These are phyloP conservation scores for Mnemiopsis leidyi DNA, from an alignment of 37 sponge, comb jelly and placozoan genomes.

Conservation along the genomic window DNA sequence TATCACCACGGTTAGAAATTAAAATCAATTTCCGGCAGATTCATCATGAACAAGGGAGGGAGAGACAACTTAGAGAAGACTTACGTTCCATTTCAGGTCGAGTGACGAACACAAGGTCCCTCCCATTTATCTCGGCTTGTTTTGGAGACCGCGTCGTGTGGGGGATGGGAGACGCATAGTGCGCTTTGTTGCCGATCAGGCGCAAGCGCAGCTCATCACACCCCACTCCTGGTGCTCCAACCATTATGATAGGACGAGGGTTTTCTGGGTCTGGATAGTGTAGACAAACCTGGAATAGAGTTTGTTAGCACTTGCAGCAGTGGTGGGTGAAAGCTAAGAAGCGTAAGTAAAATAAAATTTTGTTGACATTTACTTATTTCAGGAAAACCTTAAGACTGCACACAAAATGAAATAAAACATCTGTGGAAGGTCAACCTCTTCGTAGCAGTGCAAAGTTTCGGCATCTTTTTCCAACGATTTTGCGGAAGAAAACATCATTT, in stretches of 20 bases:
- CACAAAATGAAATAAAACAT: no score
- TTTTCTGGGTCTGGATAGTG: background rate
- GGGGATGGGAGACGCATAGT: constrained; percentile 54
- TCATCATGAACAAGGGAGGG: no score
- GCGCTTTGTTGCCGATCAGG: constrained; percentile 63
- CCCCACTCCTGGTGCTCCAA: constrained; percentile 63
- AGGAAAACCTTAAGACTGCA: no score
- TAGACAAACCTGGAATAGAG: background rate
- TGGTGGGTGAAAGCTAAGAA: no score
- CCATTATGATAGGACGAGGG: constrained; percentile 50
- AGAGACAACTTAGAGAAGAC: background rate
- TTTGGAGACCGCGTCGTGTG: constrained; percentile 41
- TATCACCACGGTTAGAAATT: no score
- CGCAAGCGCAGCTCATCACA: constrained; percentile 38
- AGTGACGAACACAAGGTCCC: constrained; percentile 41
- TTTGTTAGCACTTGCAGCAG: background rate
- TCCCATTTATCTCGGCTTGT: constrained; percentile 36
- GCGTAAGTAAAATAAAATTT: no score
- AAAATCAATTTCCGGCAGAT: no score
- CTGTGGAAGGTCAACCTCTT: no score
- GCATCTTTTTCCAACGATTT: constrained; percentile 46
- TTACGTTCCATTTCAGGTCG: constrained; percentile 53
- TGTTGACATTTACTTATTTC: no score
- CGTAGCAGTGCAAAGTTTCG: constrained; percentile 23
- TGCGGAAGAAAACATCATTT: constrained; percentile 61